Conservation (phyloP, 1,140 invertebrate genomes). For the Drosophila biarmipes region DNA sequence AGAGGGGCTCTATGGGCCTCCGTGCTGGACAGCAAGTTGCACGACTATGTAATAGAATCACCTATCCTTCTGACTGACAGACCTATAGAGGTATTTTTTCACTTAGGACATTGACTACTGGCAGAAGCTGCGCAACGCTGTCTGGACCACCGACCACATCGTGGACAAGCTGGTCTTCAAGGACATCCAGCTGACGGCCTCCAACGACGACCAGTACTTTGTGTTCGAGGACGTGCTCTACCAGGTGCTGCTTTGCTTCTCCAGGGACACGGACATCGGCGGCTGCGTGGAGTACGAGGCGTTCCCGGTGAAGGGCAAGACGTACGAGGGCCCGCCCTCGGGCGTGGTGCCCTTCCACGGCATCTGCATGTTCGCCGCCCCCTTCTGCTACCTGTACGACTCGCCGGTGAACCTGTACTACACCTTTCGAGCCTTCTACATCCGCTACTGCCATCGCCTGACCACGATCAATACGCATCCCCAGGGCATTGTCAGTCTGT, state of each 20-base stretch:
- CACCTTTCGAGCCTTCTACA: constrained; percentile 95
- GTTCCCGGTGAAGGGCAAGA: constrained; percentile 90
- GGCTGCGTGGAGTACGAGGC: constrained; percentile 87
- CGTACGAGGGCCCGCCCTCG: constrained; percentile 91
- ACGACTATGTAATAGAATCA: constrained; percentile 64
- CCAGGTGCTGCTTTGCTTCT: constrained; percentile 98
- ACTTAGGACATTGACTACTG: constrained; percentile 92
- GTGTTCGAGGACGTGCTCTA: constrained; percentile 98
- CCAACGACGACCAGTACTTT: constrained; percentile 99
- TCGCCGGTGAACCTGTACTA: constrained; percentile 95
- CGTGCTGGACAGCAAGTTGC: constrained; percentile 78
- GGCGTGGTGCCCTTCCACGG: constrained; percentile 98
- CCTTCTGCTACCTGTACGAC: constrained; percentile 97
- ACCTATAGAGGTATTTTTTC: not conserved
- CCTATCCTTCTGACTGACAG: fast-evolving
- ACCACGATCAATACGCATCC: constrained; percentile 96
- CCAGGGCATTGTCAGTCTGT: constrained; percentile 93
- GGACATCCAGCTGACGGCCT: constrained; percentile 97
- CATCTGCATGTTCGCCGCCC: constrained; percentile 98
- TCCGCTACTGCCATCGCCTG: constrained; percentile 95
- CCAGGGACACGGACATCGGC: constrained; percentile 93
- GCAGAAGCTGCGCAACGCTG: constrained; percentile 92
- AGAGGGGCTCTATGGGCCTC: constrained; percentile 79
- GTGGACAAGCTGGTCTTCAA: constrained; percentile 97
- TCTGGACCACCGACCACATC: constrained; percentile 95